Evolutionary conservation across 2,797 vertebrate genomes (phyloP), one percentile per base, ranked within the genome.

Genomic region (Macroramphosus scolopax): DNA sequence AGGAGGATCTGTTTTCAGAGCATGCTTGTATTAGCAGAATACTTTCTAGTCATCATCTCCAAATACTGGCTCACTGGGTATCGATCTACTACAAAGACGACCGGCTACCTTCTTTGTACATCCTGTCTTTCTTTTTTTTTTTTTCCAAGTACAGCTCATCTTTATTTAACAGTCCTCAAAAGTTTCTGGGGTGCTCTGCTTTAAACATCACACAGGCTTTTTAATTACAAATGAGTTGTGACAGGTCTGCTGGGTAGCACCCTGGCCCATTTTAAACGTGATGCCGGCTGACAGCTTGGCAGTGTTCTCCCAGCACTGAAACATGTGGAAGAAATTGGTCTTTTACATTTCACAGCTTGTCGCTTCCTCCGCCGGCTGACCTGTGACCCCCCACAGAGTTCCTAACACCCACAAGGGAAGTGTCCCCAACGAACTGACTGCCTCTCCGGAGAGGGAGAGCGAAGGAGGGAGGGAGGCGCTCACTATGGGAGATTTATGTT

Each of bases 271-370:
- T 92, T 93, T 92, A 74, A 72, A 85, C 75, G 48, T 90, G 92
- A 95, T 92, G 92, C 84, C 82, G 80, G 83, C 89, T 90, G 89
- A 93, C 93, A 97, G 81, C 90, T 92, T 87, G 84, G 90, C 87
- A 82, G 91, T 89, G 91, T 91, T 96, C 88, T 92, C 69, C 84
- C 86, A 92, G 91, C 80, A 78, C 84, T 78, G 85, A 75, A 94
- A 96, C 96, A 99, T 97, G 95, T 99, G 96, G 96, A 95, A 98
- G 91, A 93, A 95, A 97, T 98, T 97, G 94, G 91, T 94, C 93
- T 95, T 94, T 94, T 94, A 94, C 93, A 91, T 95, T 97, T 99
- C 95, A 93, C 95, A 98, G 95, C 94, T 95, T 97, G 95, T 95
- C 93, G 94, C 95, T 99, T 98, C 95, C 96, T 96, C 89, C 89